Percentiles rank a stretch among this genome's conserved stretches.
These are phyloP conservation scores for Enteromius anoplus DNA, from an alignment of 2,797 vertebrate species.

Conservation along the genomic window DNA sequence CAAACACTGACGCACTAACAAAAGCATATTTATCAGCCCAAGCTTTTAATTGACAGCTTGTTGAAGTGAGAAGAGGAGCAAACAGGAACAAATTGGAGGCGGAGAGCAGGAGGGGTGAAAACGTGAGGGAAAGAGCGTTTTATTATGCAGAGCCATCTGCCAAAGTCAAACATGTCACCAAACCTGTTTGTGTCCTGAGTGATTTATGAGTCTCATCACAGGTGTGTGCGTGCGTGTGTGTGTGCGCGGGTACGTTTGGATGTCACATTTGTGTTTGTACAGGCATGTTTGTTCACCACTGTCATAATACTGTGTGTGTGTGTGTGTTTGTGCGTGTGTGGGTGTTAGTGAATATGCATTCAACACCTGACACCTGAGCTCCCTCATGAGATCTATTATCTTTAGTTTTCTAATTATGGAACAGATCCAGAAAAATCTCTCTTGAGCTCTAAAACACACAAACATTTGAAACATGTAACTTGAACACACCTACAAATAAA, in stretches of 20 bases:
- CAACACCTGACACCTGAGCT: slow-evolving; percentile 1
- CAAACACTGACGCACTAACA: slow-evolving; percentile 39
- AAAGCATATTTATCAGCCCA: slow-evolving; percentile 42
- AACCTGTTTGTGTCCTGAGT: slow-evolving; percentile 52
- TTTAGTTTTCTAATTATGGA: slow-evolving; percentile 16
- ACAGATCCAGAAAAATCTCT: not conserved
- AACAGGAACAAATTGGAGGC: slow-evolving; percentile 36
- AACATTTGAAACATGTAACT: not conserved
- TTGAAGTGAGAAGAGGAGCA: slow-evolving; percentile 64
- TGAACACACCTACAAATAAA: not conserved
- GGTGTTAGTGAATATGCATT: slow-evolving; percentile 7
- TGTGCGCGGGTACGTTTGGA: not conserved
- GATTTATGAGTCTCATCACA: slow-evolving; percentile 56
- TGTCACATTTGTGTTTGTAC: slow-evolving; percentile 39
- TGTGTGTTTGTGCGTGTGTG: not conserved
- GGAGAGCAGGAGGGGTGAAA: slow-evolving; percentile 25
- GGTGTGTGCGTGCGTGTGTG: slow-evolving; percentile 35
- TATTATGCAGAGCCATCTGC: slow-evolving; percentile 48
- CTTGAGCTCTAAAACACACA: not conserved
- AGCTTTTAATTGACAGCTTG: slow-evolving; percentile 56
- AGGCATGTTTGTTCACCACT: slow-evolving; percentile 35
- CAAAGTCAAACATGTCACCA: slow-evolving; percentile 35
- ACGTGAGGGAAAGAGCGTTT: slow-evolving; percentile 42
- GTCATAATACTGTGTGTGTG: not conserved
- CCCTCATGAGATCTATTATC: slow-evolving; percentile 1